Percentiles rank a stretch among this genome's conserved stretches.
Conservation (phyloP, 53 echinoderm and acorn worm species). For the Paelopatides confundens region DNA sequence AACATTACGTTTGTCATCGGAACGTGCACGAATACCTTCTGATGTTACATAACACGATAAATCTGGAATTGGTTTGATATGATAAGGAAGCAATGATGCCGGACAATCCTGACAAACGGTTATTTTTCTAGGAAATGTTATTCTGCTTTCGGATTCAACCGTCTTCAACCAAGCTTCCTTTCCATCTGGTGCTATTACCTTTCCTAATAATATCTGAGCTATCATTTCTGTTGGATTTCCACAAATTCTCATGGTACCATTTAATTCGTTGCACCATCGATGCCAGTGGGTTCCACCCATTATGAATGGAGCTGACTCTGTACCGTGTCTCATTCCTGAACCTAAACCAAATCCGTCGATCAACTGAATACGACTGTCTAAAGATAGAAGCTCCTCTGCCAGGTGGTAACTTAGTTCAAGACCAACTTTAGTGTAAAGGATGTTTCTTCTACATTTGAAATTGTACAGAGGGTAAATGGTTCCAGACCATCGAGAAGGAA, state of each 20-base stretch:
- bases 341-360: neutral
- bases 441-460: neutral
- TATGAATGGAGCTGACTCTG: neutral
- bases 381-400: neutral
- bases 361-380: neutral
- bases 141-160: neutral
- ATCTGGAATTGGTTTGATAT: neutral
- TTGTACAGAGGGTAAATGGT: neutral
- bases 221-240: conserved; percentile 23
- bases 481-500: conserved; percentile 2
- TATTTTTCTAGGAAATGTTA: neutral
- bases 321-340: conserved; percentile 7
- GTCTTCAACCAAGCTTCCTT: conserved; percentile 11
- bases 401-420: neutral
- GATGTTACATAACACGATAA: neutral
- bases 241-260: conserved; percentile 16
- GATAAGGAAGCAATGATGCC: neutral
- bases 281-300: neutral
- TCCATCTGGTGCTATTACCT: conserved; percentile 21
- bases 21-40: neutral
- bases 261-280: conserved; percentile 17
- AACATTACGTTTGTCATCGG: neutral
- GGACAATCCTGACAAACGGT: neutral
- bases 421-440: neutral
- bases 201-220: neutral